Percentiles rank a stretch among this genome's conserved stretches.
These are phyloP conservation scores for Phoxinus phoxinus DNA, from an alignment of 2,113 vertebrate species.

Conservation along the genomic window DNA sequence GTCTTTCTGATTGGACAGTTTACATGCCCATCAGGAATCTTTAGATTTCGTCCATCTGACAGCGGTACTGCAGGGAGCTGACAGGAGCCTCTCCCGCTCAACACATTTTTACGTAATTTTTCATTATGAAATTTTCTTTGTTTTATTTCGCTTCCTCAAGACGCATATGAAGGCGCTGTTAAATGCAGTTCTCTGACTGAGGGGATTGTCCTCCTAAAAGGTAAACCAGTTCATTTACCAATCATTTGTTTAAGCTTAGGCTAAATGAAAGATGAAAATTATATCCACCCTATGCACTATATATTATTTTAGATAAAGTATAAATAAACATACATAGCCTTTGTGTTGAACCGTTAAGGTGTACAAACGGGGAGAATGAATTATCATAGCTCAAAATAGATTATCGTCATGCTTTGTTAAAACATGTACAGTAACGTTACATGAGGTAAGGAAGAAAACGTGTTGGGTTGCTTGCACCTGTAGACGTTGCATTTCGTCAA, in stretches of 20 bases:
- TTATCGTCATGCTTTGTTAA: background rate
- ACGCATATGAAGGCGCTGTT: background rate
- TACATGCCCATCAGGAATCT: slow-evolving; percentile 27
- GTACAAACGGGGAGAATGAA: background rate
- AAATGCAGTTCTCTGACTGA: slow-evolving; percentile 14
- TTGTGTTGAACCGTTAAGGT: background rate
- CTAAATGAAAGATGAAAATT: background rate
- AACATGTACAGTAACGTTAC: background rate
- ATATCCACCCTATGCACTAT: background rate
- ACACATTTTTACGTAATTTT: slow-evolving; percentile 49
- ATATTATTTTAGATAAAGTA: background rate
- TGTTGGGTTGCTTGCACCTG: background rate
- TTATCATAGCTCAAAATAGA: background rate
- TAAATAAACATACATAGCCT: background rate
- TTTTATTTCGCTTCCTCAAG: background rate
- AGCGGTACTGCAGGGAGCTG: slow-evolving; percentile 63
- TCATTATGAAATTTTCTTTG: slow-evolving; percentile 63
- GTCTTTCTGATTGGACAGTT: slow-evolving; percentile 66
- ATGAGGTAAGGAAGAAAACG: background rate
- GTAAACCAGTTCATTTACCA: slow-evolving; percentile 24
- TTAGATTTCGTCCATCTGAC: slow-evolving; percentile 48
- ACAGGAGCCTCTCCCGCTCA: slow-evolving; percentile 62
- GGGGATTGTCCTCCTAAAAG: slow-evolving; percentile 34
- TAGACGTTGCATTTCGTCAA: background rate
- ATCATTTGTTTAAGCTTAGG: background rate